These are phyloP conservation scores for Lepidocolaptes lacrymiger DNA, from an alignment of 2,797 vertebrate genomes.

Conservation along the genomic window DNA sequence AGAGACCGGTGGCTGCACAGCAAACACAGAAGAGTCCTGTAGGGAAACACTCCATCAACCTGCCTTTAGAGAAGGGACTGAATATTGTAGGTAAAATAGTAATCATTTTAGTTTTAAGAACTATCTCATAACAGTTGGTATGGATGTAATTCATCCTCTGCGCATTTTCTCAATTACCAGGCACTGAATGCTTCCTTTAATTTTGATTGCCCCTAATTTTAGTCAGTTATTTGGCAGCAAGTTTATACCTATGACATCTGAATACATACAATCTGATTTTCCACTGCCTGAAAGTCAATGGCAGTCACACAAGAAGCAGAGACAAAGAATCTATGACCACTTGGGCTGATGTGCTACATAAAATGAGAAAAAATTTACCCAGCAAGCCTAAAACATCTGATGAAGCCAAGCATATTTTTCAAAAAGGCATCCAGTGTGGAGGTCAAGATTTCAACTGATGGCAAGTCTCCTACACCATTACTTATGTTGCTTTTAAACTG, in stretches of 20 bases:
- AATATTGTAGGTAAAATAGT: not conserved
- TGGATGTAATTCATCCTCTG: not conserved
- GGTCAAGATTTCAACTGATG: not conserved
- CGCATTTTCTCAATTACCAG: not conserved
- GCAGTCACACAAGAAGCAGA: not conserved
- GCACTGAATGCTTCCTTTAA: not conserved
- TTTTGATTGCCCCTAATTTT: not conserved
- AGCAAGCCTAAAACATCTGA: not conserved
- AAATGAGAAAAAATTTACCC: not conserved
- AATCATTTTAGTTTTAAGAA: not conserved
- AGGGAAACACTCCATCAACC: not conserved
- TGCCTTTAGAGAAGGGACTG: not conserved
- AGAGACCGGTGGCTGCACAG: accelerated
- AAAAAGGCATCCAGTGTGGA: not conserved
- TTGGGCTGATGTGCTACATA: not conserved
- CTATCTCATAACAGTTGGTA: not conserved
- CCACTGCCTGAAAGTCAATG: not conserved
- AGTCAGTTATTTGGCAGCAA: not conserved
- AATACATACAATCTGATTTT: not conserved
- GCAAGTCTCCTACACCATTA: not conserved
- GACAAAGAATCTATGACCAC: not conserved
- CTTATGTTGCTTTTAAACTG: not conserved
- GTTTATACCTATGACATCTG: not conserved
- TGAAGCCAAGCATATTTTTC: not conserved
- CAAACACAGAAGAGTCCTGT: not conserved